Evolutionary conservation across 2,888 invertebrate genomes (phyloP), one percentile per base, ranked within the genome.

Genomic region (Tupiocoris notatus): DNA sequence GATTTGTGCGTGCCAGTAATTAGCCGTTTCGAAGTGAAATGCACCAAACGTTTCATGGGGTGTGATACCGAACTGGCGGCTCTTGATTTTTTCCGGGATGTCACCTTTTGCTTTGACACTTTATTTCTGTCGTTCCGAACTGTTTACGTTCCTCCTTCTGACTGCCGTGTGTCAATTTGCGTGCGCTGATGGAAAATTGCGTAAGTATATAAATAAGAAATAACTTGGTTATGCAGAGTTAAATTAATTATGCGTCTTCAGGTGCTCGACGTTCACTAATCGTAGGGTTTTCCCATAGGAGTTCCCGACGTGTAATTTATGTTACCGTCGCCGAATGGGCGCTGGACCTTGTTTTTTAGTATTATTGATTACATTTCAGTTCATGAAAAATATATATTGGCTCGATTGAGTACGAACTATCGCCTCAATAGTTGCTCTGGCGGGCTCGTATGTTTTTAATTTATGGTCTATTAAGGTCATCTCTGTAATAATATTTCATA

Each of bases 41-140:
- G 73, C 7, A 23, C 18, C 24, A 62, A 39, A 73, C 73, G 73
- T 73, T 73, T 62, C 57, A 73, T 63, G 63, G 73, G 63, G 62
- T 16, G 73, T 73, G 62, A 39, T 54, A 62, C 39, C 16, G 18
- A 1, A 21, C 62, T 21, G 22, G 22, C 22, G 63, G 20, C 24
- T 62, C 18, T 39, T 18, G 17, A 9, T 20, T 70, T 58, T 25
- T 61, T 63, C 73, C 73, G 73, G 73, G 39, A 73, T 73, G 73
- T 73, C 73, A 73, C 73, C 22, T 18, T 12, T 57, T 20, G 25
- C 65, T 23, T 73, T 73, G 73, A 62, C 73, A 73, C 73, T 21
- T 54, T 22, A 62, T 63, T 73, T 73, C 63, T 73, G 61, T 62
- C 73, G 73, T 54, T 54, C 25, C 39, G 63, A 73, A 63, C 73